These are phyloP conservation scores for Cecidostiba fungosa DNA, from an alignment of 2,888 invertebrate genomes.

Conservation along the genomic window DNA sequence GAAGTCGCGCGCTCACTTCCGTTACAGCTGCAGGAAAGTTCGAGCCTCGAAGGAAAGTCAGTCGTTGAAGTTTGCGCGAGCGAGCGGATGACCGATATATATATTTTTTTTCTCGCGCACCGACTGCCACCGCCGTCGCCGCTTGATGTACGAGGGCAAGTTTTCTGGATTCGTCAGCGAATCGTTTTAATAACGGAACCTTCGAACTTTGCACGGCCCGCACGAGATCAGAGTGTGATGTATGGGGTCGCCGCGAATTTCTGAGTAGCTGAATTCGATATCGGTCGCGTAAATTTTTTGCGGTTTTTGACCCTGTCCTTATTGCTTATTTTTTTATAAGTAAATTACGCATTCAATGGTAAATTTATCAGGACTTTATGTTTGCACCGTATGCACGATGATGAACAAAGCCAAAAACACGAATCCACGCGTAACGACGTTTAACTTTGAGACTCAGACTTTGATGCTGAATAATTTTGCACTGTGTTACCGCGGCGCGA, in stretches of 20 bases:
- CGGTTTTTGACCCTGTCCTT: background rate
- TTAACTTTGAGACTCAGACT: background rate
- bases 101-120: slow-evolving; percentile 34
- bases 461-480: background rate
- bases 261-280: slow-evolving; percentile 45
- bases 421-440: background rate
- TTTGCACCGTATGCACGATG: too few species aligned
- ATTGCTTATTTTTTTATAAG: slow-evolving; percentile 7
- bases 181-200: slow-evolving; percentile 59
- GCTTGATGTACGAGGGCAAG: slow-evolving; percentile 51
- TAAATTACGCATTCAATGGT: too few species aligned
- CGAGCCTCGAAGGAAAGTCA: slow-evolving; percentile 23
- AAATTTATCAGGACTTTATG: too few species aligned
- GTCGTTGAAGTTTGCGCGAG: slow-evolving; percentile 18
- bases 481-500: background rate
- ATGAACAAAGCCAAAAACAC: too few species aligned
- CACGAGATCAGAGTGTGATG: slow-evolving; percentile 31
- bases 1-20: slow-evolving; percentile 20
- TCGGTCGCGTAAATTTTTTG: slow-evolving; percentile 46
- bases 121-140: background rate
- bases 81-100: slow-evolving; percentile 47
- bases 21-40: slow-evolving; percentile 36
- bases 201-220: slow-evolving; percentile 4
- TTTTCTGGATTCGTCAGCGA: slow-evolving; percentile 60
- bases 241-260: slow-evolving; percentile 46